Percentiles rank a stretch among this genome's conserved stretches.
Evolutionary conservation across 2,113 vertebrate species (phyloP).

Genomic region (Charadrius vociferus): DNA sequence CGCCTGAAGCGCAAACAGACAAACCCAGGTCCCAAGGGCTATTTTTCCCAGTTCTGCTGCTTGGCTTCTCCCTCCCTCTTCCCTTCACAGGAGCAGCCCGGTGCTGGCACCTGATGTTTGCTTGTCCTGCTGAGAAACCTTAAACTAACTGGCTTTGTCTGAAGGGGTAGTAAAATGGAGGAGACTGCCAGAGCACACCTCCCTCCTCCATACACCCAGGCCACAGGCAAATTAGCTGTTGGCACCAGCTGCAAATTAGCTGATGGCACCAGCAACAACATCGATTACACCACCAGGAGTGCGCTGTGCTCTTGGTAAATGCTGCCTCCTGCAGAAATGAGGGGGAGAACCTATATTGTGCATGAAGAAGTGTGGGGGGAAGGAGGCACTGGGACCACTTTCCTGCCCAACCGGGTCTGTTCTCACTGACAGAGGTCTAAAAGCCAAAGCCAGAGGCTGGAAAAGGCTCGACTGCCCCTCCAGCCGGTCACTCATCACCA

Average conservation of each 20-base stretch:
- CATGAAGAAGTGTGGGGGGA: neutral
- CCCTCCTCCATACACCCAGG: neutral
- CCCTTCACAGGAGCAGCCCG: neutral
- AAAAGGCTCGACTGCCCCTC: too few species aligned
- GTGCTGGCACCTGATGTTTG: neutral
- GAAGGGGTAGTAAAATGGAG: neutral
- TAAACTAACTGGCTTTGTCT: neutral
- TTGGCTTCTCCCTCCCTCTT: neutral
- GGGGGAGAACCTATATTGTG: neutral
- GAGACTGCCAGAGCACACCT: neutral
- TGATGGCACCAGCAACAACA: neutral
- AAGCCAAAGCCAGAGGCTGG: neutral
- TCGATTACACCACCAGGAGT: neutral
- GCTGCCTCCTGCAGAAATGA: neutral
- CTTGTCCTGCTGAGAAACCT: neutral
- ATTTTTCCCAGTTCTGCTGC: neutral
- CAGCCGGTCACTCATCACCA: neutral
- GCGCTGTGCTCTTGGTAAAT: neutral
- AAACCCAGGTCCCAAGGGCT: neutral
- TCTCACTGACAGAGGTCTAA: neutral
- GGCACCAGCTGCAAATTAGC: neutral
- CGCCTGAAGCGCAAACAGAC: accelerated
- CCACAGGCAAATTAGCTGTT: neutral
- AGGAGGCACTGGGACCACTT: neutral
- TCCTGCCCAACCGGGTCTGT: neutral